Percentiles rank a stretch among this genome's conserved stretches.
These are phyloP conservation scores for Drosophila azteca DNA, from an alignment of 1,140 invertebrate genomes.

Conservation along the genomic window DNA sequence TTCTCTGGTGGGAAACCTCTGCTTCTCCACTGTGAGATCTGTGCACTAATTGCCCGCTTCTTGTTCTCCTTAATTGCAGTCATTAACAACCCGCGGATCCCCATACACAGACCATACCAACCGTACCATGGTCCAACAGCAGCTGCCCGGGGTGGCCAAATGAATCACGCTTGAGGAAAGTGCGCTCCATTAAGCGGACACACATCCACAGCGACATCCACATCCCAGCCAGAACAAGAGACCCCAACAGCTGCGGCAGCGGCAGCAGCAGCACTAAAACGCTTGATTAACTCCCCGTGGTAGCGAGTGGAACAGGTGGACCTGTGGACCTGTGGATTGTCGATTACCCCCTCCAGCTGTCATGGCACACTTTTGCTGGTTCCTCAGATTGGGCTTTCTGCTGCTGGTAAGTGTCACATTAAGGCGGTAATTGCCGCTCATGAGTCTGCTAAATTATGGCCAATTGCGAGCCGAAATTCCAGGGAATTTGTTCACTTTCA, in stretches of 20 bases:
- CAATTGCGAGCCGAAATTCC: conserved; percentile 3
- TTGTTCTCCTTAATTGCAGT: conserved; percentile 69
- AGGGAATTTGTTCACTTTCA: neutral
- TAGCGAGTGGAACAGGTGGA: conserved; percentile 37
- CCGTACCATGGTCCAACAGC: conserved; percentile 57
- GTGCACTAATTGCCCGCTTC: conserved; percentile 55
- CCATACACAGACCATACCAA: conserved; percentile 9
- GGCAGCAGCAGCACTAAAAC: conserved; percentile 33
- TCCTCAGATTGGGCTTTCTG: conserved; percentile 68
- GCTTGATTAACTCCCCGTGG: conserved; percentile 43
- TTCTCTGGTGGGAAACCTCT: conserved; percentile 2
- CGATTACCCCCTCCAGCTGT: conserved; percentile 19
- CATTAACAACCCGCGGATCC: conserved; percentile 49
- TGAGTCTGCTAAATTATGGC: conserved; percentile 24
- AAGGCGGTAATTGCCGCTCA: conserved; percentile 12
- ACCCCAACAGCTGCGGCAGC: neutral
- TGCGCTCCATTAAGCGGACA: conserved; percentile 55
- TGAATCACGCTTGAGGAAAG: conserved; percentile 67
- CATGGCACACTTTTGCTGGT: conserved; percentile 81
- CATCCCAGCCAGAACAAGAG: conserved; percentile 34
- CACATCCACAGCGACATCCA: neutral
- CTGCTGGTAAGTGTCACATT: conserved; percentile 70
- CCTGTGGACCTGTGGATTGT: conserved; percentile 5
- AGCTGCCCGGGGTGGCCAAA: conserved; percentile 51
- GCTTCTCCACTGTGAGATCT: neutral